phyloP scores from a whole-genome alignment of 2,888 invertebrate species.

The Lithophane leautieri region DNA sequence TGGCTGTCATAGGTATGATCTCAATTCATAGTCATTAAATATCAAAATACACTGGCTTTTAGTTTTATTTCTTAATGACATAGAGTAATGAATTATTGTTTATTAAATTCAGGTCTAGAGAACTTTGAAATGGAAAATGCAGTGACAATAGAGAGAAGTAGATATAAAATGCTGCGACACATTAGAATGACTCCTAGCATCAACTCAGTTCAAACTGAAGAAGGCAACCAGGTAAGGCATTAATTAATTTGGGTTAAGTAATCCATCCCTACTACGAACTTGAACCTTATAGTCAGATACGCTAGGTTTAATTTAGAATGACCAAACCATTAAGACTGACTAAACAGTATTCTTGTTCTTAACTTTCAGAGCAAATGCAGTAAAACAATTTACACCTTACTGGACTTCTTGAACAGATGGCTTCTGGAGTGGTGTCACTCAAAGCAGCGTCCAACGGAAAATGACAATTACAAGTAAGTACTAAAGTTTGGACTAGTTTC shows the following conservation, averaged over 20 bases:
- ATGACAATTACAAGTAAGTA: slow-evolving; percentile 86
- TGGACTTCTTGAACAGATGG: slow-evolving; percentile 95
- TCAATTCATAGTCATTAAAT: background rate
- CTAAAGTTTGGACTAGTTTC: background rate
- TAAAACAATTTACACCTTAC: slow-evolving; percentile 92
- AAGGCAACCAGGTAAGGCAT: slow-evolving; percentile 84
- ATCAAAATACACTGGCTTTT: too few species aligned
- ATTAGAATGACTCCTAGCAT: slow-evolving; percentile 85
- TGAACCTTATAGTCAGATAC: background rate
- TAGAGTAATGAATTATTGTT: background rate
- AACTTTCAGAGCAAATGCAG: slow-evolving; percentile 90
- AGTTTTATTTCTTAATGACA: too few species aligned
- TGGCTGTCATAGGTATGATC: slow-evolving; percentile 84
- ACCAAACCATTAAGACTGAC: background rate
- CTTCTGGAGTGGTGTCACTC: slow-evolving; percentile 91
- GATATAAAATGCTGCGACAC: slow-evolving; percentile 83
- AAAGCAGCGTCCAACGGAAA: slow-evolving; percentile 82
- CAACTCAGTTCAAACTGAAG: slow-evolving; percentile 83
- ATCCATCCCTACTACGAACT: slow-evolving; percentile 4
- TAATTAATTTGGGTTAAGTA: background rate
- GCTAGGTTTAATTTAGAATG: background rate
- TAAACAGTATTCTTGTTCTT: background rate
- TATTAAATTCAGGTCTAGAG: slow-evolving; percentile 75
- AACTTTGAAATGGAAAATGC: slow-evolving; percentile 77
- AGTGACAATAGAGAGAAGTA: slow-evolving; percentile 73